Evolutionary conservation across 2,113 vertebrate species (phyloP).

Genomic region (Osmerus mordax): DNA sequence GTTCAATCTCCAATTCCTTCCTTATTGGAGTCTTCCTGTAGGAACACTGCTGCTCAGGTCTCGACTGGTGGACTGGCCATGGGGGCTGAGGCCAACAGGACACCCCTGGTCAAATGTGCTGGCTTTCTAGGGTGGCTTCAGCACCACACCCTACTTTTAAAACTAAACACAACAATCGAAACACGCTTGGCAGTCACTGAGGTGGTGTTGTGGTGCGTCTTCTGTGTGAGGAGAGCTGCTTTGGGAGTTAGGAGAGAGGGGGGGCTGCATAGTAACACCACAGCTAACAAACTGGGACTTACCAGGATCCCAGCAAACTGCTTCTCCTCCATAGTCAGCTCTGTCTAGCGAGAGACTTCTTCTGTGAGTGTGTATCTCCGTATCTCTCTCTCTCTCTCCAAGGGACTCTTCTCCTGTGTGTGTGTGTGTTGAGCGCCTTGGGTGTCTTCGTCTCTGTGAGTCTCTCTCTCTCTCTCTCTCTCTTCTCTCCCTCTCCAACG

Average conservation of each 20-base stretch:
- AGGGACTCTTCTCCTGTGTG: neutral
- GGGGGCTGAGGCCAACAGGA: too few relatives aligned
- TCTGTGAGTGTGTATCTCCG: neutral
- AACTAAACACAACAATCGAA: too few relatives aligned
- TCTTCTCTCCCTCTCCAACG: neutral
- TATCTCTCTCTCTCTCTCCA: neutral
- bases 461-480: neutral
- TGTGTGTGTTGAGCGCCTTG: neutral
- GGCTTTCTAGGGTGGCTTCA: too few relatives aligned
- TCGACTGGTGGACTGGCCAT: too few relatives aligned
- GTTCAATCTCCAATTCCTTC: too few relatives aligned
- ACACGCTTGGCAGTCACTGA: too few relatives aligned
- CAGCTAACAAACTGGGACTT: constrained; percentile 4
- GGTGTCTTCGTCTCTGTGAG: neutral
- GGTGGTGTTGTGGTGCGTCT: too few relatives aligned
- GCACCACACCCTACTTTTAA: too few relatives aligned
- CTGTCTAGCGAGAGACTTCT: neutral
- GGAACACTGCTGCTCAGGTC: too few relatives aligned
- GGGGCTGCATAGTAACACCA: neutral
- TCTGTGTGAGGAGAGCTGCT: too few relatives aligned
- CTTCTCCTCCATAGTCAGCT: constrained; percentile 24
- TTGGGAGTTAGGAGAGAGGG: neutral
- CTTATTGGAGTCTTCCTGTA: too few relatives aligned
- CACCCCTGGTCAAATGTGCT: too few relatives aligned
- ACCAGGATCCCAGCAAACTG: constrained; percentile 21